Base-by-base conservation (phyloP, 2,888 invertebrate species). In the Drosophila testacea region DNA sequence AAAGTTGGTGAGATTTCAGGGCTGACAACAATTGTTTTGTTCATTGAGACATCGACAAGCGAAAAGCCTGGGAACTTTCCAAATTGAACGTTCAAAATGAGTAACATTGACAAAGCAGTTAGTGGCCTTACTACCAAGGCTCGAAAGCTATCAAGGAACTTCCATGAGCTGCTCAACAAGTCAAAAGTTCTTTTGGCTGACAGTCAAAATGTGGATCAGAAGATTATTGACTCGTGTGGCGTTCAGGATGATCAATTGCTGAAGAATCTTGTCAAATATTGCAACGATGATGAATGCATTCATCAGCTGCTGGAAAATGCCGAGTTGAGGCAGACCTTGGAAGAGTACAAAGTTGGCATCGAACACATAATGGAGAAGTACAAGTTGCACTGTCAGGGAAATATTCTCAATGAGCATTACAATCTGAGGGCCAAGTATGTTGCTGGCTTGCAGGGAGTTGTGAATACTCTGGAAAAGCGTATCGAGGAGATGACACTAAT, bases 401-500 rank as follows among this genome's bases (percentile, higher is more conserved):
- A 73, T 11, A 30, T 54, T 30, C 54, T 79, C 4, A 22, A 5
- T 10, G 63, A 77, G 2, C 22, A 39, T n/a, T 63, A 57, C 7
- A 55, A 71, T 34, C 22, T 85, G n/a, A 22, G 54, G 54, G 41
- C 57, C 4, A 86, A 81, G 51, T 83, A 74, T 16, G 32, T 77
- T 9, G 54, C 54, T 1, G 52, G 56, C 2, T 56, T 85, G 47
- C 46, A 52, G 46, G 5, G 16, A 4, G 55, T 81, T 27, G 65
- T 73, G 16, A 39, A 70, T 2, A 28, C 13, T 0, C 62, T 87
- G 55, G 73, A 74, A 1, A 46, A 56, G 10, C 87, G 84, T 22
- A 65, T 88, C 39, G 70, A 79, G 13, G 62, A 73, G 11, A 83
- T 85, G 84, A 36, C 69, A 1, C 28, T 65, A 0, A 6, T 76